These are phyloP conservation scores for Hyaena hyaena DNA, from an alignment of 2,113 vertebrate species.

Conservation along the genomic window DNA sequence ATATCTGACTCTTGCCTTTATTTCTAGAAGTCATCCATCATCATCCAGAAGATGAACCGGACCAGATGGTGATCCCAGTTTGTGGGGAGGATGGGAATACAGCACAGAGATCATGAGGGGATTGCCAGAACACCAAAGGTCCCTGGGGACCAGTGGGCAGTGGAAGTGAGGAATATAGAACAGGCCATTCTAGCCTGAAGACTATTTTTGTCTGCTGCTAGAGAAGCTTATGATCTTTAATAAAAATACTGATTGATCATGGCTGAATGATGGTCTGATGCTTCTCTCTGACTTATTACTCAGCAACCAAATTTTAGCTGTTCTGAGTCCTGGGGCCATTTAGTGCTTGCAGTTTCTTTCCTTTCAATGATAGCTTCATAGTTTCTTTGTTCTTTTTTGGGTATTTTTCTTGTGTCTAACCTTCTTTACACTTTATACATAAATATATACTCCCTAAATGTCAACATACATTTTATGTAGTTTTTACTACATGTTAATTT, in stretches of 20 bases:
- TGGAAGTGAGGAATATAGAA: not conserved
- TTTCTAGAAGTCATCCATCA: conserved; percentile 71
- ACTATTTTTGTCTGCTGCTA: not conserved
- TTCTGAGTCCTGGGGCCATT: not conserved
- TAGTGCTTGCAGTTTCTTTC: not conserved
- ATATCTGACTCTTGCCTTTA: conserved; percentile 11
- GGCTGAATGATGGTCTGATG: not conserved
- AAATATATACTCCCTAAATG: not conserved
- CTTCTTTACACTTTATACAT: not conserved
- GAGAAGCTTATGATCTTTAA: not conserved
- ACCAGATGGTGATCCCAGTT: not conserved
- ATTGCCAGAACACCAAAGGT: not conserved
- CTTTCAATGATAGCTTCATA: not conserved
- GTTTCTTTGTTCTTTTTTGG: not conserved
- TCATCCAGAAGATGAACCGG: conserved; percentile 56
- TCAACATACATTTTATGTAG: not conserved
- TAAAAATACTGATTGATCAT: not conserved
- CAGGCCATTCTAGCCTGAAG: not conserved
- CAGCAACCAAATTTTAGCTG: not conserved
- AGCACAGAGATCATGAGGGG: not conserved
- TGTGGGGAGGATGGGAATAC: not conserved
- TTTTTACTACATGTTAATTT: not conserved
- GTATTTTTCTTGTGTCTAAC: not conserved
- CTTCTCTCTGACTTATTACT: not conserved
- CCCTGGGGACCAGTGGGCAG: not conserved